phyloP scores from a whole-genome alignment of 1,140 invertebrate species.

The Ceratosolen solmsi region DNA sequence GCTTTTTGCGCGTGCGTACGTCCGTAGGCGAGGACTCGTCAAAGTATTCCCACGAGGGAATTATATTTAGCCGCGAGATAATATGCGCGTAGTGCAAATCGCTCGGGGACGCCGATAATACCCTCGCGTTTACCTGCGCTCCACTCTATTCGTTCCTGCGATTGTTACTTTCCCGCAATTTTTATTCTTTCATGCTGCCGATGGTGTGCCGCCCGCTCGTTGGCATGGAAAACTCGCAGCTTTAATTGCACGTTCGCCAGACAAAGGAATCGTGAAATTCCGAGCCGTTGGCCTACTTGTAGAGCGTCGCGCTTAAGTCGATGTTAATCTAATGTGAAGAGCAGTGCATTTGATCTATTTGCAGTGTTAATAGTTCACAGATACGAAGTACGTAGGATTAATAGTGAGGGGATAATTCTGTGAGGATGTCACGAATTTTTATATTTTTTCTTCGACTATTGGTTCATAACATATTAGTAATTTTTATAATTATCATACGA shows the following conservation, averaged over 20 bases:
- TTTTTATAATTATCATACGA: no score
- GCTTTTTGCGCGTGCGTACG: not conserved
- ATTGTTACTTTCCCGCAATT: not conserved
- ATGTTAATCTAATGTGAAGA: no score
- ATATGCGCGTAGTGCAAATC: not conserved
- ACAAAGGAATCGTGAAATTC: not conserved
- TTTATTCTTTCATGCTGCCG: no score
- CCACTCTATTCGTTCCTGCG: not conserved
- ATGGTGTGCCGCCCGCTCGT: no score
- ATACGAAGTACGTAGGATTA: no score
- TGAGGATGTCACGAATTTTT: no score
- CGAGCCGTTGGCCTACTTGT: not conserved
- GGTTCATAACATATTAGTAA: no score
- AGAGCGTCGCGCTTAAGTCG: no score
- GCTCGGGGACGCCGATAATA: slow-evolving; percentile 4
- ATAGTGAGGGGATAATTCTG: no score
- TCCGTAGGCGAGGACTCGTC: not conserved
- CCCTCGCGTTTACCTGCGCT: not conserved
- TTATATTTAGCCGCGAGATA: slow-evolving; percentile 28
- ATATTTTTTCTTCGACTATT: no score
- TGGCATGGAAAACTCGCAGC: not conserved
- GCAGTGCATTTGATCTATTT: no score
- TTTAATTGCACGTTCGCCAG: not conserved
- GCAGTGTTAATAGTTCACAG: no score
- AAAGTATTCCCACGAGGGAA: slow-evolving; percentile 37